A percentile compares a stretch with the other conserved stretches of the same genome.
Evolutionary conservation across 2,113 vertebrate genomes (phyloP).

Genomic region (Sphaerodactylus townsendi): DNA sequence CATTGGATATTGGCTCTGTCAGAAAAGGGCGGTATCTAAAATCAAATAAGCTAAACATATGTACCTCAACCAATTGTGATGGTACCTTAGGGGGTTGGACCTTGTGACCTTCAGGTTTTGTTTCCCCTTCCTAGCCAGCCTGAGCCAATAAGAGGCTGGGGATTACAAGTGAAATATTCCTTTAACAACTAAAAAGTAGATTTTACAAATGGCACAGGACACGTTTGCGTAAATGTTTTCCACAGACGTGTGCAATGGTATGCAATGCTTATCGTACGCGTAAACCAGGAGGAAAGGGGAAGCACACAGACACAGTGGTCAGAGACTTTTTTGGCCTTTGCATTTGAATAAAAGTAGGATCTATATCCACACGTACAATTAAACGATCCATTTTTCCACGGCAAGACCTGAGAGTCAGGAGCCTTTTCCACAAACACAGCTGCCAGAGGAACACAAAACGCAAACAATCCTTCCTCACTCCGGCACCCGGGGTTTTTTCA

Average conservation of each 20-base stretch:
- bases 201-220: not conserved
- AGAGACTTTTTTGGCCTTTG: not conserved
- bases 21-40: no score
- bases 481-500: accelerated
- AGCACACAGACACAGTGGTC: not conserved
- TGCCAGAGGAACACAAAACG: not conserved
- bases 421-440: not conserved
- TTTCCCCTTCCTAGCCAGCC: no score
- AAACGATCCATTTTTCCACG: not conserved
- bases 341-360: not conserved
- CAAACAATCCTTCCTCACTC: not conserved
- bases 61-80: not conserved
- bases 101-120: not conserved
- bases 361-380: not conserved
- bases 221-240: not conserved
- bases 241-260: not conserved
- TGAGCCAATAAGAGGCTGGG: not conserved
- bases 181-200: not conserved
- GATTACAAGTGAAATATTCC: not conserved
- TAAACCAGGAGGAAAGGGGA: not conserved
- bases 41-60: not conserved
- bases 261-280: not conserved
- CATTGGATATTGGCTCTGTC: no score
- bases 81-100: not conserved
- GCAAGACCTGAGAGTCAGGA: not conserved